These are phyloP conservation scores for Melanotaenia duboulayi DNA, from an alignment of 2,113 vertebrate genomes.

Conservation along the genomic window DNA sequence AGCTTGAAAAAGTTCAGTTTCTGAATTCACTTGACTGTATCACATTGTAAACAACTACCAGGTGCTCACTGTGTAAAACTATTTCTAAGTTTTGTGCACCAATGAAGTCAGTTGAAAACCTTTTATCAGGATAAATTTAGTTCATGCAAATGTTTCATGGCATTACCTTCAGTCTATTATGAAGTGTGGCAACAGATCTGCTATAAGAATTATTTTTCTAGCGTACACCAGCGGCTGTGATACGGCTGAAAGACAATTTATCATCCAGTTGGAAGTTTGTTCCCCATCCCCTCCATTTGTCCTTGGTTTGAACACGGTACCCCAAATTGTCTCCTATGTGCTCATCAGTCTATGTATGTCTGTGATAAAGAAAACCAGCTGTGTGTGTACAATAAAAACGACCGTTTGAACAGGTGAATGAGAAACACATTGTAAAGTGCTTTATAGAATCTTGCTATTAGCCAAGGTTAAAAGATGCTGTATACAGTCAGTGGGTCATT, in stretches of 20 bases:
- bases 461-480: not conserved
- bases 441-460: not conserved
- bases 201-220: too few species aligned
- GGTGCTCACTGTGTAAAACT: not conserved
- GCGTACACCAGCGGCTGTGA: too few species aligned
- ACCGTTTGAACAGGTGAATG: too few species aligned
- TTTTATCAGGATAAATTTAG: too few species aligned
- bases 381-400: not conserved
- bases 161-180: not conserved
- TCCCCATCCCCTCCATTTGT: not conserved
- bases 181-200: too few species aligned
- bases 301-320: not conserved
- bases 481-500: not conserved
- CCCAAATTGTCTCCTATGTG: not conserved
- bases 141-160: not conserved
- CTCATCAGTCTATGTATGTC: not conserved
- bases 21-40: not conserved
- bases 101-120: not conserved
- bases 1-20: too few species aligned
- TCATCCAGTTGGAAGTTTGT: not conserved
- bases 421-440: not conserved
- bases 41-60: not conserved
- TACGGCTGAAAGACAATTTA: too few species aligned
- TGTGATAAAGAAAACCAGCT: not conserved
- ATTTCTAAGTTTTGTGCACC: not conserved